Base-by-base conservation (phyloP, 2,797 vertebrate genomes). In the Dryobates pubescens region DNA sequence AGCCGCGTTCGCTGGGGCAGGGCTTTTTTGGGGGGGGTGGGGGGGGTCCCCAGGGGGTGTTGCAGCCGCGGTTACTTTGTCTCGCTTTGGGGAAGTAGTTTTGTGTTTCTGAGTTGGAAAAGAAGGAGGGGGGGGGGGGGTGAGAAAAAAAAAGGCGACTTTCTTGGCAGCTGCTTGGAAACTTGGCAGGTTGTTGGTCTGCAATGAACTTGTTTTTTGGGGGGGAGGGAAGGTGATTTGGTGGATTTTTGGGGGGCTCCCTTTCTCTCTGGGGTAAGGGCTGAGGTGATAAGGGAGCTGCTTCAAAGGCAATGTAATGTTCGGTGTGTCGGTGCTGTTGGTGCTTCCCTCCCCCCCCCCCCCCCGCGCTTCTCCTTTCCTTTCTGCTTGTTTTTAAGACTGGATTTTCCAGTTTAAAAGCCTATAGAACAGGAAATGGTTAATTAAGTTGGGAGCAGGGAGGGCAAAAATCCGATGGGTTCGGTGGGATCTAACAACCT, bases 391-490 rank as follows among this genome's bases (percentile, higher is more conserved):
- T 78, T 91, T 86, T 86, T 76, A 65, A 88, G 92, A 45, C 84
- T 93, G 95, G 58, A 54, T 84, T 97, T 97, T 96, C 91, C 72
- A 94, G 41, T 95, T 90, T 95, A 93, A 30, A 62, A 81, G 65
- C 80, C 75, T 6, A 56, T 5, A 67, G 80, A 82, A 51, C 56
- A 96, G 92, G 93, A 96, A 95, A 91, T 73, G 87, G 94, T 96
- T 96, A 94, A 93, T 88, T 93, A 90, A 83, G 71, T 89, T 89
- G 73, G 65, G 80, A 96, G 87, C 82, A 45, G 68, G 9, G 69
- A 65, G 82, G 78, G 86, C 77, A 61, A 59, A 59, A 83, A 77
- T 84, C 71, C 54, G 86, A 81, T 78, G 76, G 56, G 57, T 23
- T 78, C 78, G 72, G 67, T 82, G 65, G 78, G 91, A 74, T 73